phyloP scores from a whole-genome alignment of 2,113 vertebrate genomes.

The Lophius piscatorius region DNA sequence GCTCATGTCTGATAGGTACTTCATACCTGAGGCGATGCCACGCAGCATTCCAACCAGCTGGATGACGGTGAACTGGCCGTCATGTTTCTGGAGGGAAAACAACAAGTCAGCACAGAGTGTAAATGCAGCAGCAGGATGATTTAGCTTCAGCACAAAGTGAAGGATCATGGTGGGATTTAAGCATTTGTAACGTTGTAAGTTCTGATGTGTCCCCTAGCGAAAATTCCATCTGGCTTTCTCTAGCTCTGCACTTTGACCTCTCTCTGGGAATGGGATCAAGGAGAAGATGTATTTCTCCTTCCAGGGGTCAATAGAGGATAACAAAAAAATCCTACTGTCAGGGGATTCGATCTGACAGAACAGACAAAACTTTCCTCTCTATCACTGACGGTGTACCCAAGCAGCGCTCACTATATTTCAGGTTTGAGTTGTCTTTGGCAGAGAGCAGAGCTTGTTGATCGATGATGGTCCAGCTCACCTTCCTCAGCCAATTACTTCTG shows the following conservation, averaged over 20 bases:
- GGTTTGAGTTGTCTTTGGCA: constrained; percentile 63
- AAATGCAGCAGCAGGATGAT: constrained; percentile 12
- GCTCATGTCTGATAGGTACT: constrained; percentile 98
- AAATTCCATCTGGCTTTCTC: constrained; percentile 18
- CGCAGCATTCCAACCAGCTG: constrained; percentile 98
- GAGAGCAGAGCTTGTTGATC: constrained; percentile 63
- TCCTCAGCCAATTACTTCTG: constrained; percentile 71
- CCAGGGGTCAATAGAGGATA: constrained; percentile 43
- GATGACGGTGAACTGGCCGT: constrained; percentile 96
- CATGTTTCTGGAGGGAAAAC: constrained; percentile 88
- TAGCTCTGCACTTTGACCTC: constrained; percentile 48
- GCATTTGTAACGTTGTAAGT: background rate
- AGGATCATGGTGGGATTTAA: constrained; percentile 29
- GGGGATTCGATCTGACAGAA: constrained; percentile 50
- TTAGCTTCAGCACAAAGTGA: constrained; percentile 14
- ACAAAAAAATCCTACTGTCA: constrained; percentile 14
- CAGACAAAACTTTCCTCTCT: constrained; percentile 54
- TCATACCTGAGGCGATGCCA: constrained; percentile 97
- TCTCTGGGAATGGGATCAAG: constrained; percentile 11
- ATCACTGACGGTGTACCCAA: constrained; percentile 23
- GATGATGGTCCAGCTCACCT: constrained; percentile 72
- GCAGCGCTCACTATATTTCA: constrained; percentile 53
- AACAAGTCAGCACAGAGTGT: constrained; percentile 14
- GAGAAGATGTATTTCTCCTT: constrained; percentile 44
- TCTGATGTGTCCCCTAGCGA: constrained; percentile 29